Percentiles rank a stretch among this genome's conserved stretches.
Evolutionary conservation across 2,113 vertebrate species (phyloP).

Genomic region (Ahaetulla prasina): DNA sequence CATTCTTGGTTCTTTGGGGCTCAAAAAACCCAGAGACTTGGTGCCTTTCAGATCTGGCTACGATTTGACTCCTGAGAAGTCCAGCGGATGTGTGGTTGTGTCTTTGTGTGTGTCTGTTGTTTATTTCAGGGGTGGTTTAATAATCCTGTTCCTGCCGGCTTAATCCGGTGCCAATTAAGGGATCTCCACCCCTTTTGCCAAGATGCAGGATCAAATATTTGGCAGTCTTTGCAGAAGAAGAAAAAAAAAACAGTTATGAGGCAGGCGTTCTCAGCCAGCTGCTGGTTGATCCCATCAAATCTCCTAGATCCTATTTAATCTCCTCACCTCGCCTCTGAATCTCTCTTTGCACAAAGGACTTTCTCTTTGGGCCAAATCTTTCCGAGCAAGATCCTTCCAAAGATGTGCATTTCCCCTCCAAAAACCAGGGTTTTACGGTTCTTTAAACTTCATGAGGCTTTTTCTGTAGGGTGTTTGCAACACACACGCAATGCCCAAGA

Average conservation of each 20-base stretch:
- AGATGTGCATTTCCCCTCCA: background rate
- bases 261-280: accelerated
- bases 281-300: accelerated
- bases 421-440: conserved; percentile 21
- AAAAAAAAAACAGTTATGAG: background rate
- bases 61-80: background rate
- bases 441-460: background rate
- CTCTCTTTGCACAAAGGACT: accelerated
- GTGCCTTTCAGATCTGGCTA: background rate
- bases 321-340: background rate
- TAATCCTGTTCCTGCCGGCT: background rate
- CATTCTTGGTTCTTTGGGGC: no score
- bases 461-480: conserved; percentile 27
- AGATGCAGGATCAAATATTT: background rate
- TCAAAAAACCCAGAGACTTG: background rate
- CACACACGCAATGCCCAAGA: conserved; percentile 19
- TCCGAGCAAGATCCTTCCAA: background rate
- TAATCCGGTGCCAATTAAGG: conserved; percentile 3
- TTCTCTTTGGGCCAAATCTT: accelerated
- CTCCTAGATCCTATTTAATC: background rate
- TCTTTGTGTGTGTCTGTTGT: background rate
- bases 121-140: background rate
- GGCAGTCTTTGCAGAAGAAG: background rate
- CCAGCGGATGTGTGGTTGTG: background rate
- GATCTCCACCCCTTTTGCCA: background rate